Evolutionary conservation across 2,113 vertebrate species (phyloP).

Genomic region (Cephalopterus ornatus): DNA sequence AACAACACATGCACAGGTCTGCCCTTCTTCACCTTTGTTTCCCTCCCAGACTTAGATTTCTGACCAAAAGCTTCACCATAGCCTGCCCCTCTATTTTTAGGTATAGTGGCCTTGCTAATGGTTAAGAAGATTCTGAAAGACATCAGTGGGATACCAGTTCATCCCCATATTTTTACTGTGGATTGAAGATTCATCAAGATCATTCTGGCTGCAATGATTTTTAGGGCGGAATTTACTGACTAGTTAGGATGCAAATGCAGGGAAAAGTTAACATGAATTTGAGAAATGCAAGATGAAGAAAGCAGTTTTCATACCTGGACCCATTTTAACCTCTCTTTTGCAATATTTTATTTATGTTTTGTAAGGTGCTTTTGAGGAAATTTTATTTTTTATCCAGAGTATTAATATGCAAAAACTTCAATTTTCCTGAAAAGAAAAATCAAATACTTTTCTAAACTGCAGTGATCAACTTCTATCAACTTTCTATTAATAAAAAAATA

Average conservation of each 20-base stretch:
- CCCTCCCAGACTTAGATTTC: background rate
- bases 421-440: background rate
- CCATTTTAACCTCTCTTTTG: background rate
- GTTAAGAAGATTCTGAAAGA: background rate
- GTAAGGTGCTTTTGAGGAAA: background rate
- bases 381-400: background rate
- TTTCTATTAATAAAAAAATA: background rate
- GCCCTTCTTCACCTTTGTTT: background rate
- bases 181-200: background rate
- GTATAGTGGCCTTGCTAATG: background rate
- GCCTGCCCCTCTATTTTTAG: background rate
- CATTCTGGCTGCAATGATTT: background rate
- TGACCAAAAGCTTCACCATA: background rate
- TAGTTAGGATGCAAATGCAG: background rate
- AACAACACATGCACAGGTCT: fast-evolving
- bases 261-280: background rate
- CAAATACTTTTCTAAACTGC: background rate
- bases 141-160: background rate
- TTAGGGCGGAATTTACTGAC: background rate
- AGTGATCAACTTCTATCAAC: background rate
- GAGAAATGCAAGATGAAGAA: background rate
- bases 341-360: background rate
- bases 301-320: background rate
- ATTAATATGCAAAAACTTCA: background rate
- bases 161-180: background rate